phyloP scores from a whole-genome alignment of 2,797 vertebrate genomes.

The Percopsis omiscomaycus region DNA sequence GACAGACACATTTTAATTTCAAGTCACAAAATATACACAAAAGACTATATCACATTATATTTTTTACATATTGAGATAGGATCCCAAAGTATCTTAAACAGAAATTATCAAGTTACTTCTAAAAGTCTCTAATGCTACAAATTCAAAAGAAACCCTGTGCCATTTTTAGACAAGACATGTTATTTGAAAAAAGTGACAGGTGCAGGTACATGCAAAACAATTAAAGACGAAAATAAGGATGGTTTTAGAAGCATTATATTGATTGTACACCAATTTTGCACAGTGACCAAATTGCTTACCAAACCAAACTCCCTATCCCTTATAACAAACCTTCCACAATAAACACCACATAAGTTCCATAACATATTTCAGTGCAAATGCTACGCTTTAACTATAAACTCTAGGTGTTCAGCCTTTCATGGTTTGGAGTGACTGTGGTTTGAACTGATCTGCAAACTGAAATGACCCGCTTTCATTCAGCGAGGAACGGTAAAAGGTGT shows the following conservation, averaged over 20 bases:
- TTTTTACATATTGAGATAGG: too few species aligned
- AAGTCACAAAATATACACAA: too few species aligned
- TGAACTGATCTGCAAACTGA: not conserved
- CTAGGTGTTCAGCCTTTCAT: too few species aligned
- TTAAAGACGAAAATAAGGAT: not conserved
- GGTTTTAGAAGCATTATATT: not conserved
- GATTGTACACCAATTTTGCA: too few species aligned
- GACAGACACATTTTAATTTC: too few species aligned
- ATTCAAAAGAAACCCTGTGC: not conserved
- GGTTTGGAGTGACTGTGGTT: not conserved
- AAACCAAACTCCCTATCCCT: too few species aligned
- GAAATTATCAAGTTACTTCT: too few species aligned
- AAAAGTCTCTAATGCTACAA: too few species aligned
- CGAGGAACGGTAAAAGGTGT: not conserved
- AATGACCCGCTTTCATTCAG: not conserved
- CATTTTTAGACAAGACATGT: not conserved
- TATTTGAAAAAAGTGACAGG: not conserved
- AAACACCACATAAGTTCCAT: not conserved
- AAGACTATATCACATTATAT: too few species aligned
- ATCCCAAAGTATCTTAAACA: too few species aligned
- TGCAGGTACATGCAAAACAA: not conserved
- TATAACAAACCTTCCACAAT: too few species aligned
- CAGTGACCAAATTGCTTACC: too few species aligned
- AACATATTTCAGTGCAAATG: constrained; percentile 68
- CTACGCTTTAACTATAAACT: constrained; percentile 51